phyloP scores from a whole-genome alignment of 1,140 invertebrate species.

The Atopsyche davidsoni region DNA sequence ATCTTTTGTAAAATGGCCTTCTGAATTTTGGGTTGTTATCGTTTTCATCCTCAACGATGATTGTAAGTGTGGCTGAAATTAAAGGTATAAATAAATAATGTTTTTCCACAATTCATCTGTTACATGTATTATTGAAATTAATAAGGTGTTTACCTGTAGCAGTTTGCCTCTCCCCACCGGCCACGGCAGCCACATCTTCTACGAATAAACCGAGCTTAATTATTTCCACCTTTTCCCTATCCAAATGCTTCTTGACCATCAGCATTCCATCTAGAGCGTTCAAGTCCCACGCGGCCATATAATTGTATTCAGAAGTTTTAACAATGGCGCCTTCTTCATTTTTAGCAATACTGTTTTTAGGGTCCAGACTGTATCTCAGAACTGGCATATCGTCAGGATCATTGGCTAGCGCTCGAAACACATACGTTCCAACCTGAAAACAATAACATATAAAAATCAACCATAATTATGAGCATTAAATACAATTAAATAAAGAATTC shows the following conservation, averaged over 20 bases:
- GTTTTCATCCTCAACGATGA: constrained; percentile 80
- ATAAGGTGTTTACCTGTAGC: constrained; percentile 53
- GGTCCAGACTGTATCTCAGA: constrained; percentile 67
- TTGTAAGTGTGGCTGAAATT: constrained; percentile 60
- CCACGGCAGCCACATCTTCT: constrained; percentile 77
- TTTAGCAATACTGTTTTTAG: constrained; percentile 62
- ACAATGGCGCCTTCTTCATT: constrained; percentile 73
- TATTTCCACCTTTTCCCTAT: constrained; percentile 78
- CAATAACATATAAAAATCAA: constrained; percentile 19
- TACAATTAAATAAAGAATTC: constrained; percentile 3
- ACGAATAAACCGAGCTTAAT: constrained; percentile 71
- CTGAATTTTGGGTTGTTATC: constrained; percentile 86
- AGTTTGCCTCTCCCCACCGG: constrained; percentile 58
- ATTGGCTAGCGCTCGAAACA: constrained; percentile 63
- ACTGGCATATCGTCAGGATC: constrained; percentile 75
- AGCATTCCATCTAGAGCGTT: constrained; percentile 70
- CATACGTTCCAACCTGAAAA: constrained; percentile 64
- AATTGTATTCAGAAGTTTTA: constrained; percentile 66
- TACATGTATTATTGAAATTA: constrained; percentile 6
- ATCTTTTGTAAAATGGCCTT: constrained; percentile 68
- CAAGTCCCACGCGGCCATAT: constrained; percentile 63
- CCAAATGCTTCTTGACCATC: constrained; percentile 56
- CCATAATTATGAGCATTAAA: constrained; percentile 4
- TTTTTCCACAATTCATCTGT: constrained; percentile 9
- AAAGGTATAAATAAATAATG: constrained; percentile 9